Percentiles rank a stretch among this genome's conserved stretches.
phyloP scores from a whole-genome alignment of 1,140 invertebrate species.

The Drosophila suzukii region DNA sequence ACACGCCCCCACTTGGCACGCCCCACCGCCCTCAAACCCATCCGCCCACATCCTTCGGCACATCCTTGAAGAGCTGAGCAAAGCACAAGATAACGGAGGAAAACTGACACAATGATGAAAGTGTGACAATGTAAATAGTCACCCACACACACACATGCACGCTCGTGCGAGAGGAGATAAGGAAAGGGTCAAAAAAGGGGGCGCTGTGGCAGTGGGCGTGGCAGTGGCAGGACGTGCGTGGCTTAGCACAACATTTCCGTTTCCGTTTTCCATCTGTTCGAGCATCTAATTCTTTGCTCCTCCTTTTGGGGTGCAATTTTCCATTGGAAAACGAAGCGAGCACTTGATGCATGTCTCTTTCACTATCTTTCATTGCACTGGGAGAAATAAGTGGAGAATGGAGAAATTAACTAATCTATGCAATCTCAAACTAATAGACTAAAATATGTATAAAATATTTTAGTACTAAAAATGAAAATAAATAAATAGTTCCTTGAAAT shows the following conservation, averaged over 20 bases:
- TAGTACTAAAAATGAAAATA: too few species aligned
- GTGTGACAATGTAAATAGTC: conserved; percentile 64
- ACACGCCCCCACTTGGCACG: conserved; percentile 38
- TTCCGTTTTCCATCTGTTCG: conserved; percentile 58
- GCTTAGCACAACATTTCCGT: conserved; percentile 66
- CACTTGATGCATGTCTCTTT: conserved; percentile 48
- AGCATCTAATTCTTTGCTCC: conserved; percentile 42
- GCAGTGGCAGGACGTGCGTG: conserved; percentile 43
- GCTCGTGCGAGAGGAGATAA: conserved; percentile 27
- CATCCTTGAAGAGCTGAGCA: conserved; percentile 45
- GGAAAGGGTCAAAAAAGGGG: conserved; percentile 16
- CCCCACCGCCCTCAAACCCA: conserved; percentile 25
- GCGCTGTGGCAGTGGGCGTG: not conserved
- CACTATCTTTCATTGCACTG: conserved; percentile 14
- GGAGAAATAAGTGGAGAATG: not conserved
- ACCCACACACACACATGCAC: conserved; percentile 18
- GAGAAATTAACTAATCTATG: too few species aligned
- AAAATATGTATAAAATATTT: too few species aligned
- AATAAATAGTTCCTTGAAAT: too few species aligned
- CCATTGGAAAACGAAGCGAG: conserved; percentile 56
- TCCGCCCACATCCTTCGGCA: conserved; percentile 32
- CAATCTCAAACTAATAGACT: too few species aligned
- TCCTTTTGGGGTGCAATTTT: conserved; percentile 44
- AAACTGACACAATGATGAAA: conserved; percentile 53
- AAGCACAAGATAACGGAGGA: conserved; percentile 31